Evolutionary conservation across 1,140 invertebrate genomes (phyloP), one percentile per base, ranked within the genome.

Genomic region (Platyscapa corneri): DNA sequence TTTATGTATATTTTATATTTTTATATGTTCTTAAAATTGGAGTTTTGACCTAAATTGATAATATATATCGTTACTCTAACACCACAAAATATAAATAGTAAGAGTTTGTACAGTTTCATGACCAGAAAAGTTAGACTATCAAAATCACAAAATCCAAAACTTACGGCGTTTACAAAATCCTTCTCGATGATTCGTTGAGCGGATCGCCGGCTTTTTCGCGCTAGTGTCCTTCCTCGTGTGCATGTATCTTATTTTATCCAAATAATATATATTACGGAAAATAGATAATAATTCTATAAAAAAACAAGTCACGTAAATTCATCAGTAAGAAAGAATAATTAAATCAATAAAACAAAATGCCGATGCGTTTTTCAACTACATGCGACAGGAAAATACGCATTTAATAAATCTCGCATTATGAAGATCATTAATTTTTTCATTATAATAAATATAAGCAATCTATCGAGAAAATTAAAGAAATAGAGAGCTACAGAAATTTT

Each of bases 171-270:
- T 77, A 77, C 23, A 56, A 82, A 82, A 74, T 82, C 67, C 49
- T 37, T 74, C 81, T 72, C 67, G 23, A 74, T 64, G 82, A 83
- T 83, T 83, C 82, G 72, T 46, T 32, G n/a, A 76, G 72, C 72
- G 70, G 88, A 88, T 88, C 83, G 87, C 87, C 84, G 76, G 60
- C 72, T 74, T 75, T 82, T 86, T 67, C 84, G 85, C 70, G 76
- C 67, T 77, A 74, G 56, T 78, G 76, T 78, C 53, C 32, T 37
- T 37, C 34, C 34, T 74, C 20, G 10, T n/a, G 39, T 39, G 20
- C 64, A 39, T 42, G 7, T 20, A 74, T 42, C 39, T 74, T 42
- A 74, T 42, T 74, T 74, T 42, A 74, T n/a, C 8, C 23, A 39
- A 70, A 37, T 34, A 23, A 5, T 3, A 16, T 20, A 67, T 70